A percentile compares a stretch with the other conserved stretches of the same genome.
phyloP scores from a whole-genome alignment of 2,888 invertebrate genomes.

The Prenolepis imparis region DNA sequence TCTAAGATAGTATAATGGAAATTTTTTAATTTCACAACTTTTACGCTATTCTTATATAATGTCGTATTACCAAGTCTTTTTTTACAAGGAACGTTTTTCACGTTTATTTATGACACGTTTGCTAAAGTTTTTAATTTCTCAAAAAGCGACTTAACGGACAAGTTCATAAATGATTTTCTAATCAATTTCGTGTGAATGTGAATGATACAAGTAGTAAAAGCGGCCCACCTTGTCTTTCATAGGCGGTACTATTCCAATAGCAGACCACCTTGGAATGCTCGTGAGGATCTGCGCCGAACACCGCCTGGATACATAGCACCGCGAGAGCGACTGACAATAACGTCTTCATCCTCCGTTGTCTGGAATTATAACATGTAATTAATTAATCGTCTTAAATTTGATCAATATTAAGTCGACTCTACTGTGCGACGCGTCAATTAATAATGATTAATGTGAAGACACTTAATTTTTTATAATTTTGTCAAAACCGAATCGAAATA shows the following conservation, averaged over 20 bases:
- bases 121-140: neutral
- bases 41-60: neutral
- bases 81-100: neutral
- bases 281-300: conserved; percentile 84
- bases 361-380: conserved; percentile 34
- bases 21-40: conserved; percentile 3
- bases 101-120: neutral
- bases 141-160: neutral
- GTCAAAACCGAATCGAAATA: neutral
- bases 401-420: conserved; percentile 3
- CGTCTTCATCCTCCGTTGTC: conserved; percentile 70
- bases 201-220: neutral
- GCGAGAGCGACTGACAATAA: conserved; percentile 76
- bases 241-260: conserved; percentile 91
- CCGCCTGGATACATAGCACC: conserved; percentile 81
- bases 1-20: neutral
- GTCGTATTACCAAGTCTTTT: neutral
- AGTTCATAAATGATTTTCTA: neutral
- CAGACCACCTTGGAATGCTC: conserved; percentile 90
- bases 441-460: neutral
- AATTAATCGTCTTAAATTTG: conserved; percentile 12
- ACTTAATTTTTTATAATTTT: neutral
- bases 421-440: neutral
- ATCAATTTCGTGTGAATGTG: neutral
- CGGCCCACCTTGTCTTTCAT: conserved; percentile 89